These are phyloP conservation scores for Gonioctena quinquepunctata DNA, from an alignment of 1,140 invertebrate species.

Conservation along the genomic window DNA sequence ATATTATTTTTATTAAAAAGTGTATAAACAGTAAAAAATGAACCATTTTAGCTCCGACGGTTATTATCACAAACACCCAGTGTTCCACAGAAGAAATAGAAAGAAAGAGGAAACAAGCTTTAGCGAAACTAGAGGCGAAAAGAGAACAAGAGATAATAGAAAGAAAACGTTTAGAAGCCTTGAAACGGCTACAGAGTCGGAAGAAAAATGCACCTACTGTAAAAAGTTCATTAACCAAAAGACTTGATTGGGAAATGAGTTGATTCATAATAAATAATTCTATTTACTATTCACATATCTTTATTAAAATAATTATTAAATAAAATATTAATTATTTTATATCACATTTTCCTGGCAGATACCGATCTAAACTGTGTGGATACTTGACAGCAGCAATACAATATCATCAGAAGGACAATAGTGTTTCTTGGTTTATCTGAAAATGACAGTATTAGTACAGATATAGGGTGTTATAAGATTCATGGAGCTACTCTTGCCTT, in stretches of 20 bases:
- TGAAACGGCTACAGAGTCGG: constrained; percentile 39
- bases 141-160: constrained; percentile 46
- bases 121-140: constrained; percentile 47
- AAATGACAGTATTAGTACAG: constrained; percentile 26
- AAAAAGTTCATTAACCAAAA: constrained; percentile 30
- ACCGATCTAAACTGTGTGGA: constrained; percentile 33
- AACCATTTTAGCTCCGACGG: background rate
- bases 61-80: background rate
- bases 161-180: constrained; percentile 45
- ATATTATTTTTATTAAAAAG: background rate
- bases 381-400: constrained; percentile 48
- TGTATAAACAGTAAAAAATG: background rate
- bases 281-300: background rate
- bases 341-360: constrained; percentile 17
- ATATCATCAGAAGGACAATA: constrained; percentile 28
- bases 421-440: constrained; percentile 32
- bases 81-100: constrained; percentile 49
- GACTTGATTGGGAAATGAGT: constrained; percentile 17
- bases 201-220: constrained; percentile 28
- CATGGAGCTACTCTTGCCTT: too few species aligned
- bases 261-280: constrained; percentile 11
- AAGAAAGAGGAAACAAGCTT: constrained; percentile 46
- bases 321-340: background rate
- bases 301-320: background rate
- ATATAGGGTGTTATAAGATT: too few species aligned